A percentile compares a stretch with the other conserved stretches of the same genome.
Evolutionary conservation across 1,140 invertebrate genomes (phyloP).

Genomic region (Octopus sinensis): DNA sequence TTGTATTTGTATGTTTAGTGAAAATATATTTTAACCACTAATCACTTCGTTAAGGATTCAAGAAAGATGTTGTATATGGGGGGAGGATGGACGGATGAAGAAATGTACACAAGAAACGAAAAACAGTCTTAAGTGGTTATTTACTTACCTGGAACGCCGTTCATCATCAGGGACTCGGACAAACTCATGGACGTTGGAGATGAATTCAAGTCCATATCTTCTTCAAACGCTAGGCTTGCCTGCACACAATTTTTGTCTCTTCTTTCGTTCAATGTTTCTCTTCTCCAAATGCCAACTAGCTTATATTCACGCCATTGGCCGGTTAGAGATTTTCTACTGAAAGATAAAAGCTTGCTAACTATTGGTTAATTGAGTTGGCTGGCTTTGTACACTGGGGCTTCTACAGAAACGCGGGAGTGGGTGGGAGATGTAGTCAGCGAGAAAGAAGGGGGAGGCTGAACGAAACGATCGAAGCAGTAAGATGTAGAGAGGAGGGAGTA

Average conservation of each 20-base stretch:
- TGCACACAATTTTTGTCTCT: constrained; percentile 2
- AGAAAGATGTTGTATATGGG: too few relatives aligned
- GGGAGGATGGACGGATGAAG: too few relatives aligned
- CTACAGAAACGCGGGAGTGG: background rate
- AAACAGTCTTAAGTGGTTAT: background rate
- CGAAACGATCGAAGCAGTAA: background rate
- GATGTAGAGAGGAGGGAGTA: background rate
- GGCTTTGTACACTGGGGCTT: background rate
- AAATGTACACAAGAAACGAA: too few relatives aligned
- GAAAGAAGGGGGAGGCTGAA: background rate
- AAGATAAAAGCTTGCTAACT: constrained; percentile 17
- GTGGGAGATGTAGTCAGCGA: background rate
- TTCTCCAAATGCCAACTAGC: constrained; percentile 1
- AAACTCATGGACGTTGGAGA: constrained; percentile 2
- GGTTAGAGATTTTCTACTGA: constrained; percentile 2
- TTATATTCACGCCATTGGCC: constrained; percentile 10
- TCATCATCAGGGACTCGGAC: constrained; percentile 9
- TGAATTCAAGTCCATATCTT: constrained; percentile 10
- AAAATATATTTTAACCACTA: too few relatives aligned
- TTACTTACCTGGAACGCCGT: constrained; percentile 7
- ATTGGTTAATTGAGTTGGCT: constrained; percentile 14
- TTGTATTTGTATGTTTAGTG: too few relatives aligned
- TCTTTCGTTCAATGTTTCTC: background rate
- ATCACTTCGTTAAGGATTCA: too few relatives aligned
- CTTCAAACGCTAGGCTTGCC: background rate